Base-by-base conservation (phyloP, 2,888 invertebrate genomes). In the Drosophila nr. perissopoda region DNA sequence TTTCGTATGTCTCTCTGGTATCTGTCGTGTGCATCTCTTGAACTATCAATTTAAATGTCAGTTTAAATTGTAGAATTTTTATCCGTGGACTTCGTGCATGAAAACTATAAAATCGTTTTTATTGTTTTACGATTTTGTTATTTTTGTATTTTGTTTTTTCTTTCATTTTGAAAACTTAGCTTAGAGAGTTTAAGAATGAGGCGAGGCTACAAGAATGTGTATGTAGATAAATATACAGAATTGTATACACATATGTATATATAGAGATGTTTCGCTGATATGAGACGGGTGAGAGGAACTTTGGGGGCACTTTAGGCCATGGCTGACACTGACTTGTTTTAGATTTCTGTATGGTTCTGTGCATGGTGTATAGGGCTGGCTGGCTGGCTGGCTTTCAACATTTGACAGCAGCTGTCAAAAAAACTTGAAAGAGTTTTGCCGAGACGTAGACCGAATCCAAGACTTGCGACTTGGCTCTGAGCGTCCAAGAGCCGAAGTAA, bases 31-130 rank as follows among this genome's bases (percentile, higher is more conserved):
- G 91, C 91, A 90, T 90, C 90, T 91, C 91, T 91, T 90, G 91
- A 91, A 91, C 91, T 91, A 91, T 91, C 90, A 91, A 91, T 91
- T 91, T 91, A 90, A 91, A 90, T 90, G 91, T 91, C 90, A 91
- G 90, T 90, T 90, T 90, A 91, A 91, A 90, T 91, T 91, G 91
- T 91, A 91, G 90, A 90, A 90, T 89, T 87, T 87, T 87, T 87
- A 90, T 87, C 88, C 90, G 90, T 90, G 89, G 90, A 83, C 87
- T 87, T 87, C 87, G 90, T 87, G 87, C 87, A 87, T 87, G 83
- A 87, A 87, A 87, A 87, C 90, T 87, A 90, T 90, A 87, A 87
- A 84, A 90, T 82, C 74, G 69, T 86, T 87, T 87, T 87, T 89
- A 87, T 87, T 87, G 87, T 87, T 87, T 87, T 76, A 78, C 76